phyloP scores from a whole-genome alignment of 2,797 vertebrate species.

The Sebastes jordani region DNA sequence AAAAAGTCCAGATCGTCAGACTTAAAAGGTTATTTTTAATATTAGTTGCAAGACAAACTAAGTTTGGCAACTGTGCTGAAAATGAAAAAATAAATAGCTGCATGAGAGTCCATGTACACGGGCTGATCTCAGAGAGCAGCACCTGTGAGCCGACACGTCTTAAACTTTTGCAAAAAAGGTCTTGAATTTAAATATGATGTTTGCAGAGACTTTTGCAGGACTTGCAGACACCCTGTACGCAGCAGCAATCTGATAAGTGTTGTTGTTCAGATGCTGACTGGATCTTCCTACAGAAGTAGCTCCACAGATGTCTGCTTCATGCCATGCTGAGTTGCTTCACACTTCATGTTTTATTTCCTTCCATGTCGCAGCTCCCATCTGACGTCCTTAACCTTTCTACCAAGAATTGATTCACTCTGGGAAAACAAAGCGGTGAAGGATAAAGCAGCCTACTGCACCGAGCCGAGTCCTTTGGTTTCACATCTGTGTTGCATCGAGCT shows the following conservation, averaged over 20 bases:
- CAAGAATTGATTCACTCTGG: neutral
- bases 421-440: neutral
- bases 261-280: neutral
- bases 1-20: neutral
- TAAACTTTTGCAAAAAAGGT: neutral
- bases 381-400: neutral
- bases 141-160: neutral
- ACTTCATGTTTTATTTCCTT: constrained; percentile 8
- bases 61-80: constrained; percentile 19
- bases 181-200: neutral
- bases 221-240: neutral
- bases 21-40: neutral
- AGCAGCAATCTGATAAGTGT: neutral
- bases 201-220: neutral
- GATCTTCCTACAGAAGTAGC: neutral
- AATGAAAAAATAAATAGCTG: constrained; percentile 2
- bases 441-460: neutral
- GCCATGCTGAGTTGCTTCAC: neutral
- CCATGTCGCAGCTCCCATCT: neutral
- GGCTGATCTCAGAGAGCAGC: neutral
- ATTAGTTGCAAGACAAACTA: constrained; percentile 1
- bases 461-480: constrained; percentile 43
- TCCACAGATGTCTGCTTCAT: constrained; percentile 5
- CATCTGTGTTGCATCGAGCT: constrained; percentile 8
- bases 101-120: neutral